Percentiles rank a stretch among this genome's conserved stretches.
Evolutionary conservation across 2,797 vertebrate species (phyloP).

Genomic region (Cryptoblepharus egeriae): DNA sequence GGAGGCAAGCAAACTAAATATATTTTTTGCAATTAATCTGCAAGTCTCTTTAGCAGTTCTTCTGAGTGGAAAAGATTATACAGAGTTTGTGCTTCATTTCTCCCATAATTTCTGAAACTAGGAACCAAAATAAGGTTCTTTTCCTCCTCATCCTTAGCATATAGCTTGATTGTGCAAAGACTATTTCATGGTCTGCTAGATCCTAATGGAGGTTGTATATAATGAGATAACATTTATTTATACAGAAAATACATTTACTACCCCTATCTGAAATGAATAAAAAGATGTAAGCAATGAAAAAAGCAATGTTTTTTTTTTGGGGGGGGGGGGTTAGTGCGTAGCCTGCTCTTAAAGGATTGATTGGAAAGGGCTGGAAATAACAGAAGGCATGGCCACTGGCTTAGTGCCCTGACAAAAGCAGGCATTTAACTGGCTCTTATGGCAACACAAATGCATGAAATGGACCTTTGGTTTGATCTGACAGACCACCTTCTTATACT

Average conservation of each 20-base stretch:
- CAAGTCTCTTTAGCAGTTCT: constrained; percentile 66
- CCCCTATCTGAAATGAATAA: constrained; percentile 69
- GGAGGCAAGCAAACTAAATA: constrained; percentile 59
- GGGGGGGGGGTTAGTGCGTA: constrained; percentile 18
- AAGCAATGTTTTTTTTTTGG: constrained; percentile 51
- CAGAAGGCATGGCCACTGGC: background rate
- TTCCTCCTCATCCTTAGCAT: constrained; percentile 62
- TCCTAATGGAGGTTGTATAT: constrained; percentile 77
- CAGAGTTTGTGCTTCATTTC: constrained; percentile 75
- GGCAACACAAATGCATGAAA: background rate
- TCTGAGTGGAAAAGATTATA: constrained; percentile 73
- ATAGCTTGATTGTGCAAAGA: constrained; percentile 78
- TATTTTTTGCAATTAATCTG: constrained; percentile 66
- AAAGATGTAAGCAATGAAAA: constrained; percentile 59
- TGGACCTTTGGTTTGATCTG: background rate
- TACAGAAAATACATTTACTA: constrained; percentile 78
- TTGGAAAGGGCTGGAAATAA: background rate
- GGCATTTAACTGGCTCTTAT: too few species aligned
- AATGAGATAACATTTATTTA: constrained; percentile 83
- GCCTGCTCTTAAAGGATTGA: constrained; percentile 35
- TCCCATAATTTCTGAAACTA: constrained; percentile 72
- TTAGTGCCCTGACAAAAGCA: background rate
- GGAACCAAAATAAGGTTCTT: constrained; percentile 76
- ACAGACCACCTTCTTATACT: background rate
- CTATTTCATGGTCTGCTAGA: constrained; percentile 83